Evolutionary conservation across 2,113 vertebrate genomes (phyloP), one percentile per base, ranked within the genome.

Genomic region (Cariama cristata): DNA sequence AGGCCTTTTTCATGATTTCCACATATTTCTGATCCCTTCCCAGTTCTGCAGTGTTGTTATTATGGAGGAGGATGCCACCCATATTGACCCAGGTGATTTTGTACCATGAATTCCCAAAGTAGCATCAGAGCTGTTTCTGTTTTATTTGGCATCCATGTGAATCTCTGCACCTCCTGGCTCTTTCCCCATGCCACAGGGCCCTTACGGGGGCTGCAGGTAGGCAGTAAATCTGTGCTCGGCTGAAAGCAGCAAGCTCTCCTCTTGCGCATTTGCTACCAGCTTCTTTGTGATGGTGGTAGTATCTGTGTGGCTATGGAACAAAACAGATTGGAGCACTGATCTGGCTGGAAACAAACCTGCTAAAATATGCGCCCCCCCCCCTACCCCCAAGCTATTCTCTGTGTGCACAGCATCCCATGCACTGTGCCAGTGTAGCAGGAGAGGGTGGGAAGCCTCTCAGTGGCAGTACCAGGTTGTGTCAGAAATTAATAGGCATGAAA

Each of bases 141-240:
- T 86, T 40, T 52, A 21, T 30, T 68, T 2, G 1, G 11, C 4
- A 23, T 44, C 33, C 0, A 0, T 12, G 20, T 0, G 1, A 14
- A 42, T 72, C 30, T 42, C n/a, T 0, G 1, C 15, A 18, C 8
- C 40, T 77, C 33, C 44, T 40, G 67, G 8, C 14, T 72, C 28
- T 56, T 86, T 49, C 12, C 21, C 23, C 0, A 0, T 81, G 77
- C 45, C 33, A 21, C n/a, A 9, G 50, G 23, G 53, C 12, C 52
- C 15, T 45, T 21, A 13, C 5, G 26, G 49, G 47, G 14, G 64
- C 60, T 92, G 55, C 55, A 74, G 68, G 64, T 33, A 22, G 44
- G 49, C 49, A 47, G 53, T 33, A 47, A 63, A 75, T 38, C 74
- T 32, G 21, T 44, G 42, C 27, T n/a, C 2, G 1, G 11, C 42